Evolutionary conservation across 2,797 vertebrate species (phyloP).

Genomic region (Lithobates sylvaticus): DNA sequence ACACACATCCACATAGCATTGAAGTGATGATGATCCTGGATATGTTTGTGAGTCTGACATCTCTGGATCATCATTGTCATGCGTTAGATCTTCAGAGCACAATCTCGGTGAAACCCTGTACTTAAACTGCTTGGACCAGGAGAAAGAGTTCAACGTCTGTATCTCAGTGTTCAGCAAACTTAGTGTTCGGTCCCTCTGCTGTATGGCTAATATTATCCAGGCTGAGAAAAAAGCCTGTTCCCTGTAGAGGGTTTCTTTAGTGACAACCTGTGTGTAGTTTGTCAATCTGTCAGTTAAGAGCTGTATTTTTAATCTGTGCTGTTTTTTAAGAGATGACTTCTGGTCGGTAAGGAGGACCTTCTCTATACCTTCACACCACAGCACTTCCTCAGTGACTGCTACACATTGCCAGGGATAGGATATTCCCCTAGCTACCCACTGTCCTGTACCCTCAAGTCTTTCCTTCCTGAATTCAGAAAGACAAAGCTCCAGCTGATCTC

Average conservation of each 20-base stretch:
- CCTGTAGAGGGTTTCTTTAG: neutral
- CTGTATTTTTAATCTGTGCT: slow-evolving; percentile 72
- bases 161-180: slow-evolving; percentile 71
- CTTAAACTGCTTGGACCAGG: slow-evolving; percentile 85
- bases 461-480: slow-evolving; percentile 57
- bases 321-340: slow-evolving; percentile 64
- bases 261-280: slow-evolving; percentile 28
- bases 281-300: slow-evolving; percentile 71
- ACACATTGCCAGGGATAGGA: slow-evolving; percentile 84
- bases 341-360: slow-evolving; percentile 66
- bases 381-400: slow-evolving; percentile 80
- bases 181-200: slow-evolving; percentile 76
- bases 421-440: slow-evolving; percentile 69
- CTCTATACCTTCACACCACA: slow-evolving; percentile 75
- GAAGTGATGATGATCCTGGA: neutral
- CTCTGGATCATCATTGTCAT: no score
- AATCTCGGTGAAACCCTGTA: slow-evolving; percentile 71
- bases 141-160: slow-evolving; percentile 77
- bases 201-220: slow-evolving; percentile 77
- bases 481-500: slow-evolving; percentile 73
- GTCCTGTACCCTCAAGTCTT: slow-evolving; percentile 22
- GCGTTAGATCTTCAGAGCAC: neutral
- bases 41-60: neutral
- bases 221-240: slow-evolving; percentile 65
- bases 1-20: slow-evolving; percentile 80